Evolutionary conservation across 2,797 vertebrate genomes (phyloP).

Genomic region (Hemitrygon akajei): DNA sequence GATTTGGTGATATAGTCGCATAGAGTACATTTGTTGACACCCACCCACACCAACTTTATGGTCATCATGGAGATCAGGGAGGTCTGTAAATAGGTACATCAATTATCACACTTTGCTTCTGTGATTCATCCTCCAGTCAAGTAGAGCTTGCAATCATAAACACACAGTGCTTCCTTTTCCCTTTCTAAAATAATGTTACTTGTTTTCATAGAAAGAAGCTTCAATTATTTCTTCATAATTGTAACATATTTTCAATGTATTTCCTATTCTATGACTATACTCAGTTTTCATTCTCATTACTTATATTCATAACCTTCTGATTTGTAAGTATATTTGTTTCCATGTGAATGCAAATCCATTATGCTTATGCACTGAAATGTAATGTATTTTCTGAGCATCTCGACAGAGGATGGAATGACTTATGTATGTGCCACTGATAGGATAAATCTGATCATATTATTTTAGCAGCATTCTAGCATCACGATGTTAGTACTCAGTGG

Average conservation of each 20-base stretch:
- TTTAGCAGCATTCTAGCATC: not conserved
- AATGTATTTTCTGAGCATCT: not conserved
- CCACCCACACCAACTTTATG: not conserved
- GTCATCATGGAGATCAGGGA: not conserved
- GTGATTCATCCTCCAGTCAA: not conserved
- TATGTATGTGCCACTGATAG: too few relatives aligned
- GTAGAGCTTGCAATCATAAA: not conserved
- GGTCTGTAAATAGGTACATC: not conserved
- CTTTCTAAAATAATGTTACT: not conserved
- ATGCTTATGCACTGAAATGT: not conserved
- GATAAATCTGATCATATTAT: not conserved
- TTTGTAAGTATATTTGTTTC: slow-evolving; percentile 1
- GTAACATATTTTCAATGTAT: not conserved
- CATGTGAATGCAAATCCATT: not conserved
- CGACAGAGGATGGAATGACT: not conserved
- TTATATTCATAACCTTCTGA: not conserved
- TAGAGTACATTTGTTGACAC: not conserved
- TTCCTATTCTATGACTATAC: not conserved
- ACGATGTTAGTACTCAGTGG: not conserved
- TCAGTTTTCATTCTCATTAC: not conserved
- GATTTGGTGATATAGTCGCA: not conserved
- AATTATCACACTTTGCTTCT: not conserved
- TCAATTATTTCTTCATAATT: not conserved
- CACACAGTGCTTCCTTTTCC: not conserved
- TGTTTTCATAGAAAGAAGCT: not conserved